Base-by-base conservation (phyloP, 2,888 invertebrate genomes). In the Carcina quercana region DNA sequence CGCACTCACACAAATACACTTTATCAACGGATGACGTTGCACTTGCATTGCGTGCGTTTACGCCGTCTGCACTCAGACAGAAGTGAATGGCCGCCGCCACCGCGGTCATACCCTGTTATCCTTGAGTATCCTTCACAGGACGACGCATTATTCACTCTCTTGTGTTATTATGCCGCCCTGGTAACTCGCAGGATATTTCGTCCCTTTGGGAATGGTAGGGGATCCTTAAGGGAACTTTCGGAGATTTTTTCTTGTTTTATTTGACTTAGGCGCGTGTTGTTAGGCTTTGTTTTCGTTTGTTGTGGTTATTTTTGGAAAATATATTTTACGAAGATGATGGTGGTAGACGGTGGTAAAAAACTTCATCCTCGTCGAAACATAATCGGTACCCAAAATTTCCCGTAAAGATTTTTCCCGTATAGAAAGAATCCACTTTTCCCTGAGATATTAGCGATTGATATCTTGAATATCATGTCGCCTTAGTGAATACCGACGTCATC, bases 141-240 rank as follows among this genome's bases (percentile, higher is more conserved):
- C 80, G 59, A 69, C 56, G 53, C 56, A 60, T 59, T 53, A 61
- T 50, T 51, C 44, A 38, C 37, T 40, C 67, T 72, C 72, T 60
- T 58, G 38, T 50, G 46, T 42, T 53, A 51, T 59, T 71, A 72
- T 85, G 79, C 50, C 51, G 50, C 63, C 83, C 74, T 85, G 62
- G 83, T 85, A 76, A 37, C 53, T 60, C 59, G 75, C 84, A 85
- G 85, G 85, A 85, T 85, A 84, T 79, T 85, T 85, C 64, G 83
- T 85, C 85, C 85, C 85, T 84, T 84, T 80, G 85, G 85, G 85
- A 84, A 73, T 68, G 62, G 59, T 55, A 52, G 47, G 48, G 42
- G 48, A 60, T 70, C 67, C 70, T 67, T 69, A 71, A 73, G 71
- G 75, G 74, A 36, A 20, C 34, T 28, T 32, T 12, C 26, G 25